These are phyloP conservation scores for Mastomys natalensis DNA, from an alignment of 2,113 vertebrate species.

Conservation along the genomic window DNA sequence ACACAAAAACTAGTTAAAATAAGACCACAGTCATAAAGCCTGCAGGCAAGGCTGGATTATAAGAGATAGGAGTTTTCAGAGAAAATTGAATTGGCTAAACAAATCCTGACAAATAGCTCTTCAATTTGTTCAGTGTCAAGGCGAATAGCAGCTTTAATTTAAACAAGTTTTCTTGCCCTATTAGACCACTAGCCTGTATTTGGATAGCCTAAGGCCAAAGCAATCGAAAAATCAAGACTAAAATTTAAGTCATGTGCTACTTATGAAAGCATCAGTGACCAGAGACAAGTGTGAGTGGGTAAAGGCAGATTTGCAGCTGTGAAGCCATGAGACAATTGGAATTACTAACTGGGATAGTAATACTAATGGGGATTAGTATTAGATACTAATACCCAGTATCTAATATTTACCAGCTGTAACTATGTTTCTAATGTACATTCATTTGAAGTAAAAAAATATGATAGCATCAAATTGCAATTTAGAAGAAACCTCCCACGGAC, in stretches of 20 bases:
- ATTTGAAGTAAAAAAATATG: conserved; percentile 52
- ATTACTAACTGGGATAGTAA: conserved; percentile 52
- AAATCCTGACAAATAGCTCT: background rate
- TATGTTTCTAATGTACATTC: conserved; percentile 59
- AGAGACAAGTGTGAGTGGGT: conserved; percentile 66
- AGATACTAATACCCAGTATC: conserved; percentile 23
- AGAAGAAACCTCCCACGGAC: conserved; percentile 30
- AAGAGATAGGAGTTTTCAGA: background rate
- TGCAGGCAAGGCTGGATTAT: background rate
- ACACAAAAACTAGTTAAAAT: background rate
- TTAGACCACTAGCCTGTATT: background rate
- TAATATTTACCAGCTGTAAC: conserved; percentile 59
- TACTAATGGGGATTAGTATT: background rate
- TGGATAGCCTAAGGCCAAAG: conserved; percentile 21
- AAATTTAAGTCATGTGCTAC: conserved; percentile 74
- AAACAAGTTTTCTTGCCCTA: conserved; percentile 30
- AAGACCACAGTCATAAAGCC: background rate
- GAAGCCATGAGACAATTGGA: conserved; percentile 66
- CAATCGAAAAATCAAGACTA: conserved; percentile 29
- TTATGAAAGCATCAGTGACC: conserved; percentile 71
- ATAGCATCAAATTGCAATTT: conserved; percentile 28
- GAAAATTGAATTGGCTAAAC: background rate
- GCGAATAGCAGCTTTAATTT: background rate
- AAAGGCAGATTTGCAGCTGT: conserved; percentile 69
- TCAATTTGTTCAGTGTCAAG: background rate